Evolutionary conservation across 2,797 vertebrate species (phyloP), one percentile per base, ranked within the genome.

Genomic region (Spatula versicolor): DNA sequence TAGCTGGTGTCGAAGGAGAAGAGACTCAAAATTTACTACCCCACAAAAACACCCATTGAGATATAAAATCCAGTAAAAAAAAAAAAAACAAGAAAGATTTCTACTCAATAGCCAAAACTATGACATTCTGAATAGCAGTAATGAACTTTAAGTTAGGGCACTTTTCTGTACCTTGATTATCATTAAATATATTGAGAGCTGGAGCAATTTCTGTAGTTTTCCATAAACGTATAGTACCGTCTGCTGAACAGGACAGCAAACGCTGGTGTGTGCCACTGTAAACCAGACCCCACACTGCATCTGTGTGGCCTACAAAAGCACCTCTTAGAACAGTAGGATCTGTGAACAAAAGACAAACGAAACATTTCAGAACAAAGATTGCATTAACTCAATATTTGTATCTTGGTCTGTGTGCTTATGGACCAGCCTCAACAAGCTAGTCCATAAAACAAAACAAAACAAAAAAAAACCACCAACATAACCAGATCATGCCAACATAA

Each of bases 161-260:
- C 41, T 69, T 80, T 95, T 67, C 50, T 55, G 48, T 98, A 99
- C 99, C 99, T 98, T 98, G 98, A 97, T 99, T 98, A 96, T 99
- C 98, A 66, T 98, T 99, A 98, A 99, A 99, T 46, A 99, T 95
- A 60, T 97, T 99, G 9, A 99, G 98, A 88, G 99, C 98, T 4
- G 99, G 99, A 80, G 98, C 97, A n/a, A 97, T 97, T 97, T 98
- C 98, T 54, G 98, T 97, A 85, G 99, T 98, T 37, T 98, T 99
- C 99, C 99, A 99, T 18, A 99, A 97, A 72, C 99, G 98, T 84
- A 99, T 98, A 6, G 99, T 99, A 86, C 99, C 99, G 64, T 99
- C 99, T 35, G 98, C 99, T 18, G 99, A 99, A 95, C 99, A 99
- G 85, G 99, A 99, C 71, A 99, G 97, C 96, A 99, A 98, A 66